Percentiles rank a stretch among this genome's conserved stretches.
Evolutionary conservation across 2,113 vertebrate genomes (phyloP).

Genomic region (Oreochromis aureus): DNA sequence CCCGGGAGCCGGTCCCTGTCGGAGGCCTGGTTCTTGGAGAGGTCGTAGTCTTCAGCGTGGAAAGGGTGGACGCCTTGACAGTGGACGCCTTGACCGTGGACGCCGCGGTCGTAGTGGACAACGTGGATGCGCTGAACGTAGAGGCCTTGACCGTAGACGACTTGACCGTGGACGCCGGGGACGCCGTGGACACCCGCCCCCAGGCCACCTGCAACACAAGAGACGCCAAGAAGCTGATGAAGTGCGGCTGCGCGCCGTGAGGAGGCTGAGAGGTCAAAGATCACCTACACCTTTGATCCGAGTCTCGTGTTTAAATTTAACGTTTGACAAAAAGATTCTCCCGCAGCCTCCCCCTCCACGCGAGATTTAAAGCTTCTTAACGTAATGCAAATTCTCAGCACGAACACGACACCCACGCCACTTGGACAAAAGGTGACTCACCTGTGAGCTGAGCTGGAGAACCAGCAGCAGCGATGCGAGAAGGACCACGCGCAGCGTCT

Average conservation of each 20-base stretch:
- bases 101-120: background rate
- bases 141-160: background rate
- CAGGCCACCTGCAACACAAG: background rate
- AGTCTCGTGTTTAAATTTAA: background rate
- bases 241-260: background rate
- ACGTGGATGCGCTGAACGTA: background rate
- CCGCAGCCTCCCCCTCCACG: background rate
- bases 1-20: background rate
- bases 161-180: fast-evolving
- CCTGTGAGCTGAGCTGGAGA: background rate
- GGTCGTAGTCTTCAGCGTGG: background rate
- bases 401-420: background rate
- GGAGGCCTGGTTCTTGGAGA: background rate
- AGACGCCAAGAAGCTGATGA: background rate
- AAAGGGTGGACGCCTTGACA: background rate
- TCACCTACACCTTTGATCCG: background rate
- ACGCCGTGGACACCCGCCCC: background rate
- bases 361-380: background rate
- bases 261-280: fast-evolving
- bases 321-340: fast-evolving
- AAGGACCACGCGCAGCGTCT: background rate
- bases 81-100: background rate
- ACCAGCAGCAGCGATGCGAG: background rate
- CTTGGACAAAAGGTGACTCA: background rate
- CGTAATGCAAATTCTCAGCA: background rate